Evolutionary conservation across 1,140 invertebrate genomes (phyloP).

Genomic region (Leucophenga varia): DNA sequence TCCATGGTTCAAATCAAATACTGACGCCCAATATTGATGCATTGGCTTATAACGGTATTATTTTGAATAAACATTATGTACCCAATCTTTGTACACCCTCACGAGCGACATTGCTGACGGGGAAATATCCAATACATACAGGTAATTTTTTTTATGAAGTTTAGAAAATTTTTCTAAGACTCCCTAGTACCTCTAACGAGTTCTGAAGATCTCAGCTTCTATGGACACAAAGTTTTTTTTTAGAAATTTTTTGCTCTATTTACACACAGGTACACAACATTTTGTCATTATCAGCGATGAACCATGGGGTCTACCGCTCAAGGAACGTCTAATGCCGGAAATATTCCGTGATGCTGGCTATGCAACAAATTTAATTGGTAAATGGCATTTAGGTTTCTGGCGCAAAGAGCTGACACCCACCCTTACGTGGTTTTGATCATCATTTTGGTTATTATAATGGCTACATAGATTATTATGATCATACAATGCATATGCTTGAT

Average conservation of each 20-base stretch:
- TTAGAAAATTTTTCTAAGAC: too few species aligned
- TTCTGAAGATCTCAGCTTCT: too few species aligned
- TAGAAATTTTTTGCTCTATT: neutral
- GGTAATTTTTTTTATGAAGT: slow-evolving; percentile 58
- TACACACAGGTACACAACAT: slow-evolving; percentile 72
- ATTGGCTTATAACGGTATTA: slow-evolving; percentile 75
- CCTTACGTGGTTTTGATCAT: slow-evolving; percentile 76
- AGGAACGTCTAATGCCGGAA: slow-evolving; percentile 74
- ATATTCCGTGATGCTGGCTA: slow-evolving; percentile 77
- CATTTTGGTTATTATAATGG: slow-evolving; percentile 85
- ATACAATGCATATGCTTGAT: slow-evolving; percentile 61
- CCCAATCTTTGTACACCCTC: slow-evolving; percentile 78
- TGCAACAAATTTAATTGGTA: slow-evolving; percentile 79
- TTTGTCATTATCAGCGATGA: slow-evolving; percentile 71
- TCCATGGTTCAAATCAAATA: slow-evolving; percentile 84
- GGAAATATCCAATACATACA: slow-evolving; percentile 80
- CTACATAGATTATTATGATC: slow-evolving; percentile 81
- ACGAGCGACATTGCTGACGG: slow-evolving; percentile 75
- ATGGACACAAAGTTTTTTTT: too few species aligned
- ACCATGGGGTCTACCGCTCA: slow-evolving; percentile 72
- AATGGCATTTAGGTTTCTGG: slow-evolving; percentile 84
- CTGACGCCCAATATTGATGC: slow-evolving; percentile 84
- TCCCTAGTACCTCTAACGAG: too few species aligned
- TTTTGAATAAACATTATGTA: slow-evolving; percentile 75
- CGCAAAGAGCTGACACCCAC: slow-evolving; percentile 74